Conservation (phyloP, 2,888 invertebrate species). For the Hipparchia semele region DNA sequence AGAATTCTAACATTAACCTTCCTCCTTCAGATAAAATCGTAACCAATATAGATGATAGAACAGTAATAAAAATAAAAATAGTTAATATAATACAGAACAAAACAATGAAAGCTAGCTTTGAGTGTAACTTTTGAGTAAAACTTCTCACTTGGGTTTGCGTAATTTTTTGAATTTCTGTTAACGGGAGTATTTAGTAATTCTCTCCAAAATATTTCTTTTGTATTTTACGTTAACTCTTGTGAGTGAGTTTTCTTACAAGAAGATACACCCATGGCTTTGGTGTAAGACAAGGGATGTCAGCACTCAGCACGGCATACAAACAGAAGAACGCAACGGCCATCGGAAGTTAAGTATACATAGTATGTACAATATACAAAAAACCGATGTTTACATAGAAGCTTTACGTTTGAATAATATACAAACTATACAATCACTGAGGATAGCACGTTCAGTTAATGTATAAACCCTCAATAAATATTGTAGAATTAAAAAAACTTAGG, state of each 20-base stretch:
- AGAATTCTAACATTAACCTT: neutral
- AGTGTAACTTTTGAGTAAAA: neutral
- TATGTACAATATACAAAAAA: neutral
- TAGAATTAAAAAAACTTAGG: neutral
- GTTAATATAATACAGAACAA: neutral
- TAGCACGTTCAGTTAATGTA: too few species aligned
- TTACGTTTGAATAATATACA: neutral
- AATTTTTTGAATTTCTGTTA: neutral
- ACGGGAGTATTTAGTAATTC: neutral
- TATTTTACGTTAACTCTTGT: neutral
- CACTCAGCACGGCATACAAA: slow-evolving; percentile 52
- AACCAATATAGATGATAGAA: neutral
- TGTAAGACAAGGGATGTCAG: slow-evolving; percentile 77
- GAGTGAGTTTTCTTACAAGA: neutral
- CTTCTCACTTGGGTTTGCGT: neutral
- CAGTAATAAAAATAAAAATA: neutral
- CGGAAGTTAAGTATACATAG: neutral
- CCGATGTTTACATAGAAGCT: neutral
- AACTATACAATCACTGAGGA: neutral
- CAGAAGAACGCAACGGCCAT: slow-evolving; percentile 21
- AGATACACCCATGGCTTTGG: slow-evolving; percentile 31
- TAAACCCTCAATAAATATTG: too few species aligned
- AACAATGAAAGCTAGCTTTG: slow-evolving; percentile 40
- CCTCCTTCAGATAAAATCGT: neutral
- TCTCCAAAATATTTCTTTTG: neutral